phyloP scores from a whole-genome alignment of 2,113 vertebrate species.

The Actinemys pallida region DNA sequence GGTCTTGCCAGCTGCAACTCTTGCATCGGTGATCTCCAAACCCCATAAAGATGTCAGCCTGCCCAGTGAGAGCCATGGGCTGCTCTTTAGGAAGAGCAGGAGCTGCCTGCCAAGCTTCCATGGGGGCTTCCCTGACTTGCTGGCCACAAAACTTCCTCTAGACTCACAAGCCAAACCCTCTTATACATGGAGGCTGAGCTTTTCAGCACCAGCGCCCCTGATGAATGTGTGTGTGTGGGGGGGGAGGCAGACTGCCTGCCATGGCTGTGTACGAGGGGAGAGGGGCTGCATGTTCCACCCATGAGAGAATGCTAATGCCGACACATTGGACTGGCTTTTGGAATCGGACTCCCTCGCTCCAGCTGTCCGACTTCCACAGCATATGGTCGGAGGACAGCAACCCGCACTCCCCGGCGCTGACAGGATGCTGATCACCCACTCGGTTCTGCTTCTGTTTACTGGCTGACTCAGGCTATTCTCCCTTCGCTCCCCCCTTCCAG shows the following conservation, averaged over 20 bases:
- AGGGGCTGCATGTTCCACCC: neutral
- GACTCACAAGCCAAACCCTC: neutral
- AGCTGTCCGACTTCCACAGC: neutral
- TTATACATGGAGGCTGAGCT: neutral
- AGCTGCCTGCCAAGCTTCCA: neutral
- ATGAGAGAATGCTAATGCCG: fast-evolving
- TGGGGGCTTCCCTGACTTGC: neutral
- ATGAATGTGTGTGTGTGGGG: neutral
- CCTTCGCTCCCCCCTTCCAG: neutral
- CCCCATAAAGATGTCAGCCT: neutral
- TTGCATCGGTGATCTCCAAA: neutral
- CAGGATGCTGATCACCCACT: neutral
- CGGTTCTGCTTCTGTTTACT: neutral
- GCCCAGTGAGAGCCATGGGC: neutral
- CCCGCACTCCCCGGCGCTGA: neutral
- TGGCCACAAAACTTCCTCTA: neutral
- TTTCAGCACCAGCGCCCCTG: neutral
- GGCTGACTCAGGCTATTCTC: neutral
- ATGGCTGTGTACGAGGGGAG: fast-evolving
- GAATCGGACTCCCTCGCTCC: neutral
- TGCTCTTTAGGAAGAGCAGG: neutral
- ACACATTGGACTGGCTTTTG: neutral
- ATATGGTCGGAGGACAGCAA: neutral
- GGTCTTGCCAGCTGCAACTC: neutral
- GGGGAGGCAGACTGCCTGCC: neutral